Conservation (phyloP, 2,888 invertebrate genomes). For the Actias luna region DNA sequence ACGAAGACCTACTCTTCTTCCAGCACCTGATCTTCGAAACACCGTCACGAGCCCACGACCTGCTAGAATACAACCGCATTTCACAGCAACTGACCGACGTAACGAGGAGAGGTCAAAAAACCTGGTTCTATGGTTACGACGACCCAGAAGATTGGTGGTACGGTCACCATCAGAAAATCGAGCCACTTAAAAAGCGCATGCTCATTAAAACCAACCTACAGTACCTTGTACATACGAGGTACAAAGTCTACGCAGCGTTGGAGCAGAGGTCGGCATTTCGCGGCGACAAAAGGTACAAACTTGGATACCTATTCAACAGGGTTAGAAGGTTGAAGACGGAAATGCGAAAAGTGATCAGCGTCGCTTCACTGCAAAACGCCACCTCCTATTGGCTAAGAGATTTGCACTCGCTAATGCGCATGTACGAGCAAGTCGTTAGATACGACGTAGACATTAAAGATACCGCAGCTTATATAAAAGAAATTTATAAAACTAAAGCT, state of each 20-base stretch:
- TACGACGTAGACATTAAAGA: constrained; percentile 45
- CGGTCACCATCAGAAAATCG: constrained; percentile 21
- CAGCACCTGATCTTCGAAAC: not conserved
- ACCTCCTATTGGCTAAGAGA: not conserved
- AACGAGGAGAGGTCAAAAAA: constrained; percentile 13
- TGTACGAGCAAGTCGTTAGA: constrained; percentile 40
- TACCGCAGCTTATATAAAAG: constrained; percentile 31
- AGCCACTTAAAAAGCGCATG: constrained; percentile 22
- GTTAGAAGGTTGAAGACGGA: constrained; percentile 43
- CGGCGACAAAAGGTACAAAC: constrained; percentile 39
- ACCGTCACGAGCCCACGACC: constrained; percentile 8
- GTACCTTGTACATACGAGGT: constrained; percentile 42
- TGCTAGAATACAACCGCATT: constrained; percentile 18
- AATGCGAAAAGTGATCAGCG: constrained; percentile 16
- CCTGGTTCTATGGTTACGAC: constrained; percentile 4
- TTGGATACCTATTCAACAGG: constrained; percentile 51
- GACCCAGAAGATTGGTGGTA: constrained; percentile 18
- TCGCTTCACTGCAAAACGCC: constrained; percentile 11
- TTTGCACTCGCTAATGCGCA: constrained; percentile 21
- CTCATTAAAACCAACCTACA: constrained; percentile 27
- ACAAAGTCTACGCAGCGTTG: constrained; percentile 40
- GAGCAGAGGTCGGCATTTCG: constrained; percentile 26
- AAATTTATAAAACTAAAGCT: constrained; percentile 4
- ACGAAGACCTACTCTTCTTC: not conserved
- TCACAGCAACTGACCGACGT: constrained; percentile 11